phyloP scores from a whole-genome alignment of 2,888 invertebrate genomes.

The Bhutanitis thaidina region DNA sequence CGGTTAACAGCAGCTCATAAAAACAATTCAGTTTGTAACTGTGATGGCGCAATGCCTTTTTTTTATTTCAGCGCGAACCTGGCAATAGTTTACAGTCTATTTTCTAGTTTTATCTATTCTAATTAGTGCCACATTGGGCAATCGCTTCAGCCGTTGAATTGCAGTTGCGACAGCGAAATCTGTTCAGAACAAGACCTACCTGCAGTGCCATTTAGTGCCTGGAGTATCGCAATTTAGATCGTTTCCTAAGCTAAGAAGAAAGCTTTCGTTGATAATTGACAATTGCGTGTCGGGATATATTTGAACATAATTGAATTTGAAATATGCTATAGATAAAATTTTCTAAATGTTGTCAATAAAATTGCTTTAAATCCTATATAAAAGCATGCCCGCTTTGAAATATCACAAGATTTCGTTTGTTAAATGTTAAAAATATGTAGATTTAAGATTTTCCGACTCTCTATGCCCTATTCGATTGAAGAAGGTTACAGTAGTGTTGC shows the following conservation, averaged over 20 bases:
- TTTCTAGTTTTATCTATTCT: neutral
- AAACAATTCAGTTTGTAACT: too few species aligned
- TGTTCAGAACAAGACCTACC: conserved; percentile 4
- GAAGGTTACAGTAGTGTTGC: too few species aligned
- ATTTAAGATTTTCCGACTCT: too few species aligned
- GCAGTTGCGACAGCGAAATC: conserved; percentile 1
- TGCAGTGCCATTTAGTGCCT: neutral
- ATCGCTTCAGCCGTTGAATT: neutral
- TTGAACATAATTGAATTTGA: neutral
- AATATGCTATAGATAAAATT: neutral
- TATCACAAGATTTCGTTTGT: too few species aligned
- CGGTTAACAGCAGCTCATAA: too few species aligned
- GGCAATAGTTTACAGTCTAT: neutral
- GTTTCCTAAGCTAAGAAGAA: conserved; percentile 9
- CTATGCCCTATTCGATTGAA: too few species aligned
- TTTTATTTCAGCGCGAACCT: neutral
- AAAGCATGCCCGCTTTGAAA: too few species aligned
- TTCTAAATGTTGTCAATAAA: too few species aligned
- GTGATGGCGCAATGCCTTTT: too few species aligned
- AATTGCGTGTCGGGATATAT: conserved; percentile 1
- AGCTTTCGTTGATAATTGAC: conserved; percentile 6
- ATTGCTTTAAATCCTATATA: too few species aligned
- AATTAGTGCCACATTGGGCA: conserved; percentile 4
- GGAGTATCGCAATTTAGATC: conserved; percentile 2
- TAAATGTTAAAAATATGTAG: too few species aligned